Evolutionary conservation across 2,888 invertebrate genomes (phyloP), one percentile per base, ranked within the genome.

Genomic region (Phaonia tiefii): DNA sequence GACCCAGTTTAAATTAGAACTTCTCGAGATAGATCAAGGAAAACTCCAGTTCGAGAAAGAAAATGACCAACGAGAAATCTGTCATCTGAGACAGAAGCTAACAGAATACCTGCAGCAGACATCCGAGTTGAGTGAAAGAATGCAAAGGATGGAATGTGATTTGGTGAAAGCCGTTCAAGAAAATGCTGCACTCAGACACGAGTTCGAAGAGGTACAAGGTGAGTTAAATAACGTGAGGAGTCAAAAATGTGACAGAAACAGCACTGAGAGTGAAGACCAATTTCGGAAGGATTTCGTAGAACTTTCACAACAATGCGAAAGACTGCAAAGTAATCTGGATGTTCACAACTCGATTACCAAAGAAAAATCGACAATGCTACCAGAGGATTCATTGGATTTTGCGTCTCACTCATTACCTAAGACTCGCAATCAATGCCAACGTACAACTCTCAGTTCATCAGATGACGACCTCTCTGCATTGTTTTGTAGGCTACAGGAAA

Each of bases 1-100:
- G 10, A 86, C 85, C 2, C 84, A 86, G 65, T 80, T 86, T 58
- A 83, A 87, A 11, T 76, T 87, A 26, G 86, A 86, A 49, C 39
- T 84, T 60, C 84, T 86, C 13, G 85, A 87, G 46, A 84, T 83
- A 0, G 84, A 86, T 25, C 81, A 85, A 10, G 70, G 70, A 15
- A 86, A 86, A 71, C 20, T 86, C 1, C 75, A 84, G 37, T 84
- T 85, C 46, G 82, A 87, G 75, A 84, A 79, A 4, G 79, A 84
- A 15, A 80, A 65, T 7, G 85, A 86, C 26, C 54, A 83, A 0
- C 75, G 74, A 15, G 84, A 89, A 82, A 84, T 85, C 10, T 72
- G 76, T 1, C 46, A 65, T 4, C 56, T 89, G 0, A 84, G 85
- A 0, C 78, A 81, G 0, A 85, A 87, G 65, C 79, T 90, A 0